Conservation (phyloP, 2,797 vertebrate species). For the Distichodus sexfasciatus region DNA sequence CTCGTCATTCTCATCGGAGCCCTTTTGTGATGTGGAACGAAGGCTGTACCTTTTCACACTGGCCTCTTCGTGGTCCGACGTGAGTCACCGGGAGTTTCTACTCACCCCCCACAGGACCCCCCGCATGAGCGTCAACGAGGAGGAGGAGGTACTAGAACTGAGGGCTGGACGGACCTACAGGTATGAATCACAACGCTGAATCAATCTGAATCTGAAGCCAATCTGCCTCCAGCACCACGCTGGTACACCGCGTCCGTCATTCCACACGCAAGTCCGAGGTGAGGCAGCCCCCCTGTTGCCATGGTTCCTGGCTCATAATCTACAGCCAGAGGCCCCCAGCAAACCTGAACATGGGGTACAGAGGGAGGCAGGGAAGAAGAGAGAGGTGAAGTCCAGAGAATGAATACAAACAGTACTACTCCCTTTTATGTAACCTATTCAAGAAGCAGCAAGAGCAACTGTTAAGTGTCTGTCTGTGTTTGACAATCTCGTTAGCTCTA, state of each 20-base stretch:
- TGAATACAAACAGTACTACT: too few species aligned
- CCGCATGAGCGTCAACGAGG: slow-evolving; percentile 27
- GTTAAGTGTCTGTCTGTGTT: too few species aligned
- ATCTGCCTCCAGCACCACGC: slow-evolving; percentile 16
- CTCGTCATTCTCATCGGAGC: slow-evolving; percentile 2
- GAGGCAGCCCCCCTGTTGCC: slow-evolving; percentile 37
- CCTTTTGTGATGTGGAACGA: slow-evolving; percentile 17
- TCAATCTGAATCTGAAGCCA: slow-evolving; percentile 31
- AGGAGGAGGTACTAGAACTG: slow-evolving; percentile 39
- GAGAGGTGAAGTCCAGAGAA: background rate
- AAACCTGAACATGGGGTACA: background rate
- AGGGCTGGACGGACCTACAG: slow-evolving; percentile 20
- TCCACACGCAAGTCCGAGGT: slow-evolving; percentile 22
- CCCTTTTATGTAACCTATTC: too few species aligned
- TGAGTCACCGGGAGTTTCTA: slow-evolving; percentile 58
- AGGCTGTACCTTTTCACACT: slow-evolving; percentile 21
- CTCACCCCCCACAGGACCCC: slow-evolving; percentile 34
- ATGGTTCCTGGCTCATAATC: slow-evolving; percentile 43
- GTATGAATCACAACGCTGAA: slow-evolving; percentile 41
- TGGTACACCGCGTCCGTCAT: slow-evolving; percentile 18
- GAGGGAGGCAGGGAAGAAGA: slow-evolving; percentile 5
- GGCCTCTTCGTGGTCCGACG: slow-evolving; percentile 4
- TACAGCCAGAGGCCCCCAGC: slow-evolving; percentile 11
- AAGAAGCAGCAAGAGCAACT: too few species aligned
- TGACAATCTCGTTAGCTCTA: too few species aligned